Percentiles rank a stretch among this genome's conserved stretches.
These are phyloP conservation scores for Corythoichthys intestinalis DNA, from an alignment of 2,113 vertebrate species.

Conservation along the genomic window DNA sequence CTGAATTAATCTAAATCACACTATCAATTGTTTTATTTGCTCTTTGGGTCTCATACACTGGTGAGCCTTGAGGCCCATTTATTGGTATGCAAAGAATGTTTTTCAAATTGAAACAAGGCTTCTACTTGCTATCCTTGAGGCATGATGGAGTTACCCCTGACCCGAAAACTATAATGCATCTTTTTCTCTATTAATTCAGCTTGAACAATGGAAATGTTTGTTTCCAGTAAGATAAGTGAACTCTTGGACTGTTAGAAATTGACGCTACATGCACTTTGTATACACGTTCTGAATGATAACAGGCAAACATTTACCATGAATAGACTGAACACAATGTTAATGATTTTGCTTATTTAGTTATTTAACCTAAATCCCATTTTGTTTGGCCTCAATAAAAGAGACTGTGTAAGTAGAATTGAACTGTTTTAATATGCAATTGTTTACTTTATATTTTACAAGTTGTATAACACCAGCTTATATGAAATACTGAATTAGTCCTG, in stretches of 20 bases:
- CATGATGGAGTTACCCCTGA: constrained; percentile 2
- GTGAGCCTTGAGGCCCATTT: constrained; percentile 30
- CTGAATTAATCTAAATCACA: constrained; percentile 38
- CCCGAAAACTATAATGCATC: neutral
- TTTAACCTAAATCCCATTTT: no score
- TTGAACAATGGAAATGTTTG: neutral
- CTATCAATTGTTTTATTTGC: constrained; percentile 39
- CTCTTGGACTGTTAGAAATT: neutral
- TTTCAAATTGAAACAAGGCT: constrained; percentile 29
- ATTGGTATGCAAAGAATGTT: constrained; percentile 52
- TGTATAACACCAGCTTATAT: neutral
- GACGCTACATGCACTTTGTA: neutral
- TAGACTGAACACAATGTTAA: no score
- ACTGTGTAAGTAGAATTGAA: neutral
- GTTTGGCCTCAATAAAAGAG: no score
- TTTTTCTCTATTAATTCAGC: neutral
- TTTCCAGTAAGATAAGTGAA: neutral
- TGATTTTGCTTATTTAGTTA: no score
- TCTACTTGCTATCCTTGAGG: constrained; percentile 41
- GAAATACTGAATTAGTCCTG: neutral
- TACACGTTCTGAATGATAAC: no score
- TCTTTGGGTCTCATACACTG: constrained; percentile 16
- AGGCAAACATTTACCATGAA: no score
- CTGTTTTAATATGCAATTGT: neutral
- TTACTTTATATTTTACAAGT: no score